Evolutionary conservation across 2,113 vertebrate genomes (phyloP).

Genomic region (Corythornis cristatus): DNA sequence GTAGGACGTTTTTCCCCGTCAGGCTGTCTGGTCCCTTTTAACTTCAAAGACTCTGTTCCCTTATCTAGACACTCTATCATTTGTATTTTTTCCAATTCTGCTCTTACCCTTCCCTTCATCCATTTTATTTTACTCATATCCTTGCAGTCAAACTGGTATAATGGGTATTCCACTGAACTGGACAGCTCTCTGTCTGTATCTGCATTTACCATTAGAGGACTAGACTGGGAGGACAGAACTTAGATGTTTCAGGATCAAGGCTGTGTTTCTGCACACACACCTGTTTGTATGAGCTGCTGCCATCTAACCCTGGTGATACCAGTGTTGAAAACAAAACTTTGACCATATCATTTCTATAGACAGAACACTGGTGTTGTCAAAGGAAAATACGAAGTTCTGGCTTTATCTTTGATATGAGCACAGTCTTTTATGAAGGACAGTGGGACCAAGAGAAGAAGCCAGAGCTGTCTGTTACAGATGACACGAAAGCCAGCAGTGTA

Average conservation of each 20-base stretch:
- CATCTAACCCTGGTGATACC: not conserved
- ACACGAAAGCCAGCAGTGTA: not conserved
- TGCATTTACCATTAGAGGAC: not conserved
- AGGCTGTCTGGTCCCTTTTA: not conserved
- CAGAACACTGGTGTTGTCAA: not conserved
- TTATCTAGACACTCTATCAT: not conserved
- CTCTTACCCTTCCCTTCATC: not conserved
- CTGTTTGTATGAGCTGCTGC: not conserved
- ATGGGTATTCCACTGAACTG: fast-evolving
- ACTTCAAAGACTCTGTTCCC: not conserved
- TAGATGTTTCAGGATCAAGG: not conserved
- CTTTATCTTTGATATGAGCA: not conserved
- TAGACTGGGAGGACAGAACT: fast-evolving
- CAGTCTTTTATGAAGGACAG: not conserved
- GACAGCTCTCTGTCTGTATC: not conserved
- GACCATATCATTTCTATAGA: not conserved
- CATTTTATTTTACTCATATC: not conserved
- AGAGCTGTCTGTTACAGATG: not conserved
- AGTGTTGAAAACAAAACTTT: not conserved
- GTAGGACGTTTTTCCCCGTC: not conserved
- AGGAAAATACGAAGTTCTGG: not conserved
- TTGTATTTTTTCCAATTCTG: not conserved
- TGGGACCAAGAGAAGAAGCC: not conserved
- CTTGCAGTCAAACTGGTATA: not conserved
- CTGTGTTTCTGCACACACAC: not conserved